Evolutionary conservation across 1,140 invertebrate genomes (phyloP).

Genomic region (Drosophila auraria): DNA sequence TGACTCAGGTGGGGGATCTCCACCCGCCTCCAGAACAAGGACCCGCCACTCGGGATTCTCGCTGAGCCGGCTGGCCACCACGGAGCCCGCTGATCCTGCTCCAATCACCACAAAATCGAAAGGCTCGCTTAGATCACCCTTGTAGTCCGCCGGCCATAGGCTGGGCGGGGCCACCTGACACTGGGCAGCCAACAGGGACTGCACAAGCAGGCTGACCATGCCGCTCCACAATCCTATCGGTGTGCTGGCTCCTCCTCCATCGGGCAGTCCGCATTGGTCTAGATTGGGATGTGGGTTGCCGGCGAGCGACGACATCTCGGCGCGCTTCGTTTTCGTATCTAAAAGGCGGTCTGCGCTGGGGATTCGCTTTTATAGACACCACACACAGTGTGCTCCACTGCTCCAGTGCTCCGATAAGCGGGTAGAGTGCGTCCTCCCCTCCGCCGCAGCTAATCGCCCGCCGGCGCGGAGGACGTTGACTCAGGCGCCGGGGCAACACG

Average conservation of each 20-base stretch:
- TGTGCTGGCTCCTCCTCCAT: not conserved
- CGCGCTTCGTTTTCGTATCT: conserved; percentile 33
- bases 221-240: conserved; percentile 62
- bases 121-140: conserved; percentile 85
- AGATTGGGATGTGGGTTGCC: conserved; percentile 1
- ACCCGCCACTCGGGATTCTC: conserved; percentile 86
- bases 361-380: conserved; percentile 59
- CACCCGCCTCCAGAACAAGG: conserved; percentile 89
- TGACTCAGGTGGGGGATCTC: conserved; percentile 86
- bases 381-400: not conserved
- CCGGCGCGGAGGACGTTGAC: conserved; percentile 16
- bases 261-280: conserved; percentile 5
- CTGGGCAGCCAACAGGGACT: conserved; percentile 86
- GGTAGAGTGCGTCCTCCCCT: conserved; percentile 7
- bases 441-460: not conserved
- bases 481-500: conserved; percentile 1
- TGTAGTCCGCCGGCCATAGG: conserved; percentile 86
- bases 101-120: conserved; percentile 86
- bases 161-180: conserved; percentile 86
- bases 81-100: conserved; percentile 89
- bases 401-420: conserved; percentile 49
- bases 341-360: conserved; percentile 11
- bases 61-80: conserved; percentile 87
- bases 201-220: conserved; percentile 86
- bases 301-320: conserved; percentile 50